Percentiles rank a stretch among this genome's conserved stretches.
Evolutionary conservation across 2,113 vertebrate species (phyloP).

Genomic region (Cromileptes altivelis): DNA sequence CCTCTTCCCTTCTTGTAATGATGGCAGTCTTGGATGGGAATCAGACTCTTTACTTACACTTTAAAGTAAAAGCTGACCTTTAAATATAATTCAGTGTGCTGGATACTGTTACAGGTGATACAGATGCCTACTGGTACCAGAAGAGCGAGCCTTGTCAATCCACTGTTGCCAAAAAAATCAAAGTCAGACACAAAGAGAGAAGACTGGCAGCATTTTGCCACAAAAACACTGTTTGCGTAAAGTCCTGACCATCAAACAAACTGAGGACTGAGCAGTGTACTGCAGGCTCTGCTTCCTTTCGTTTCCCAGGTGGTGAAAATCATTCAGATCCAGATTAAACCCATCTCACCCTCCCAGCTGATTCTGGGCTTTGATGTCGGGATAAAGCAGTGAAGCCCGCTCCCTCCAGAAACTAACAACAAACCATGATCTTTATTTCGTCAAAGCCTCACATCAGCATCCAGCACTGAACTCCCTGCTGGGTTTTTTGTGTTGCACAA

Average conservation of each 20-base stretch:
- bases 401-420: constrained; percentile 42
- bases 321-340: constrained; percentile 26
- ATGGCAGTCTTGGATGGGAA: neutral
- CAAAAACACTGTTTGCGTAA: neutral
- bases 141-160: neutral
- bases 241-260: neutral
- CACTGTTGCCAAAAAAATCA: neutral
- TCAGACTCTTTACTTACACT: neutral
- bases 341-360: constrained; percentile 17
- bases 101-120: neutral
- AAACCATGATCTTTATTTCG: constrained; percentile 36
- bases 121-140: neutral
- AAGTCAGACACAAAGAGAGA: constrained; percentile 6
- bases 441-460: constrained; percentile 58
- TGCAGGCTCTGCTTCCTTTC: neutral
- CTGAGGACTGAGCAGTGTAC: neutral
- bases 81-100: neutral
- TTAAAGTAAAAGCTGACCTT: neutral
- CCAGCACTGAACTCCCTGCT: constrained; percentile 43
- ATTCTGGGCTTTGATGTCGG: constrained; percentile 55
- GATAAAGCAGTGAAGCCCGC: constrained; percentile 30
- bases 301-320: constrained; percentile 14
- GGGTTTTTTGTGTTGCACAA: constrained; percentile 13
- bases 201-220: neutral
- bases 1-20: neutral